Conservation (phyloP, 2,888 invertebrate species). For the Macrosoma leucophasiata region DNA sequence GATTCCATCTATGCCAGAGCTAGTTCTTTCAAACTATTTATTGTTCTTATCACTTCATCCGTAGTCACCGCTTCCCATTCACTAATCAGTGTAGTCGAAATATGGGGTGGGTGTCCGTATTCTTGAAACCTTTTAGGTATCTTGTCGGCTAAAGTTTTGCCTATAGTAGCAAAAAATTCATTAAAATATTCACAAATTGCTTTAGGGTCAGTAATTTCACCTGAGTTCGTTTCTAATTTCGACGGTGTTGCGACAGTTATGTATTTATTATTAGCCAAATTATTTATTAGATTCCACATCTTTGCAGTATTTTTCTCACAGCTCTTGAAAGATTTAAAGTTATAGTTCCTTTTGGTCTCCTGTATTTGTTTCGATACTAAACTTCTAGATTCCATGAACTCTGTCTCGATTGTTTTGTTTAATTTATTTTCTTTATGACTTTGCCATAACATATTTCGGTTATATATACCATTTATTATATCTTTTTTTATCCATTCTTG, state of each 20-base stretch:
- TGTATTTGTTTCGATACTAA: conserved; percentile 4
- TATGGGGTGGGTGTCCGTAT: background rate
- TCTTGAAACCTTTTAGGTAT: background rate
- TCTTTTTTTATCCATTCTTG: conserved; percentile 22
- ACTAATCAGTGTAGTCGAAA: too few species aligned
- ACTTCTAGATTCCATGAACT: conserved; percentile 1
- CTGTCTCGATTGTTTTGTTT: conserved; percentile 4
- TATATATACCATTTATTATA: conserved; percentile 12
- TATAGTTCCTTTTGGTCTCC: conserved; percentile 1
- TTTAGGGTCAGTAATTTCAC: background rate
- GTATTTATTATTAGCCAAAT: background rate
- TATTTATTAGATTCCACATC: conserved; percentile 7
- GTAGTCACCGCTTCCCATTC: background rate
- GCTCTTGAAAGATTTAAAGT: conserved; percentile 1
- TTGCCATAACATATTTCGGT: conserved; percentile 15
- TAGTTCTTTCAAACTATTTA: conserved; percentile 17
- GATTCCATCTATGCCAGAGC: conserved; percentile 18
- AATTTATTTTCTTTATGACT: conserved; percentile 6
- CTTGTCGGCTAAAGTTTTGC: background rate
- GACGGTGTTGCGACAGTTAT: background rate
- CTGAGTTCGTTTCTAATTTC: background rate
- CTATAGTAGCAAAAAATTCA: conserved; percentile 1
- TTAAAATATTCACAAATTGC: conserved; percentile 6
- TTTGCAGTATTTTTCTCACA: conserved; percentile 3
- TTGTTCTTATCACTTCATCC: conserved; percentile 15